Base-by-base conservation (phyloP, 2,888 invertebrate genomes). In the Microctonus hyperodae region DNA sequence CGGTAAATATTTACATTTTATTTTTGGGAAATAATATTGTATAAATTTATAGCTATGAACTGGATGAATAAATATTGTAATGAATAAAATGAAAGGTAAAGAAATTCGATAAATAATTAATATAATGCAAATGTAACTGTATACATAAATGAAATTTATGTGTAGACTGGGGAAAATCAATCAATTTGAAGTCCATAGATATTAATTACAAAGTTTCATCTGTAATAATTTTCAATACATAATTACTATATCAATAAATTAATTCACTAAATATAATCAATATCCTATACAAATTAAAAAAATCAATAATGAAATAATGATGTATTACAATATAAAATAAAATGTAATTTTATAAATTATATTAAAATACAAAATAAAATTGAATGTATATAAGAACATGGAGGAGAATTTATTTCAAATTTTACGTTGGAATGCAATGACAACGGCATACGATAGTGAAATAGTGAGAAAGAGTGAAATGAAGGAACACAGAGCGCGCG, bases 141-240 rank as follows among this genome's bases (percentile, higher is more conserved):
- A 23, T 16, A 31, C 62, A 51, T 33, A 35, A 35, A 28, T 37
- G 10, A 10, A 60, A 13, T 65, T 62, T 66, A 66, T 64, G 64
- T 64, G 67, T 63, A 56, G 64, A 61, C 33, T 58, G 67, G 67
- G 69, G 28, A 51, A 64, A 69, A 67, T 72, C 64, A 67, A 72
- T 72, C 70, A 70, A 64, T 69, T 67, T 65, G 61, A 44, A 65
- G 58, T 61, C 58, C 40, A 66, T 67, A 40, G 51, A 61, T 62
- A 58, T 64, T 72, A 70, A 72, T 72, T 70, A 68, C 50, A 58
- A 64, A 70, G 2, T 64, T 66, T n/a, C n/a, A 22, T 35, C 40
- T 44, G 7, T 23, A 59, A 23, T 37, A 35, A 55, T 60, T 60
- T 61, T 37, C 16, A 16, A 22, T 9, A 50, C 59, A 7, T 6